phyloP scores from a whole-genome alignment of 37 sponge, comb jelly and placozoan genomes.

The Halisarca cf. caerulea region DNA sequence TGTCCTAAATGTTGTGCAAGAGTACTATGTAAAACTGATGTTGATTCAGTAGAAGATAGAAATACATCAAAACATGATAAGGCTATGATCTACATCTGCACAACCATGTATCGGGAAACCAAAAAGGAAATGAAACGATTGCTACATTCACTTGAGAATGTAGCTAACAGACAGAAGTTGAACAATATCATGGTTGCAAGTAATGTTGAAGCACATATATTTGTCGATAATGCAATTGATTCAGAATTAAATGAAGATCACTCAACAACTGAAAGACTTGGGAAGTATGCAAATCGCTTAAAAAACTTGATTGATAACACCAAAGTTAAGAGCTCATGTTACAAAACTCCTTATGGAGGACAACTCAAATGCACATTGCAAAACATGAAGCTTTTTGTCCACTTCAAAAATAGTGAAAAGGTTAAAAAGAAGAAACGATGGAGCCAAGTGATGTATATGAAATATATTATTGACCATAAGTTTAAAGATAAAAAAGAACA shows the following conservation, averaged over 20 bases:
- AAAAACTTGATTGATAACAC: no score
- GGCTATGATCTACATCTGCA: conserved; percentile 70
- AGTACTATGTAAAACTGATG: no score
- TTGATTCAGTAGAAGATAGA: background rate
- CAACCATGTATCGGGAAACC: conserved; percentile 85
- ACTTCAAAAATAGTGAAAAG: conserved; percentile 73
- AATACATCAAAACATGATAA: background rate
- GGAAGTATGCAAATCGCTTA: conserved; percentile 22
- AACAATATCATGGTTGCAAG: background rate
- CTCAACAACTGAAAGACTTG: conserved; percentile 52
- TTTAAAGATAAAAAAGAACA: conserved; percentile 18
- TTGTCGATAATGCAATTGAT: conserved; percentile 76
- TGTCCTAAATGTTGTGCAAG: no score
- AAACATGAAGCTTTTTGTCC: conserved; percentile 53
- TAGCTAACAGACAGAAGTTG: conserved; percentile 36
- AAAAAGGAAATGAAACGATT: conserved; percentile 69
- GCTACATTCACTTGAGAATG: conserved; percentile 59
- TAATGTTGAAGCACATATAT: conserved; percentile 77
- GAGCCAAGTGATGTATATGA: conserved; percentile 97
- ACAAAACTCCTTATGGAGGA: conserved; percentile 74
- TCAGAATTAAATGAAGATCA: conserved; percentile 61
- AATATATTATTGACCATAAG: conserved; percentile 68
- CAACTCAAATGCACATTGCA: conserved; percentile 44
- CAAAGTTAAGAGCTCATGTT: no score
- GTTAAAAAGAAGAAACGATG: conserved; percentile 86